Evolutionary conservation across 2,113 vertebrate species (phyloP).

Genomic region (Tragelaphus imberbis): DNA sequence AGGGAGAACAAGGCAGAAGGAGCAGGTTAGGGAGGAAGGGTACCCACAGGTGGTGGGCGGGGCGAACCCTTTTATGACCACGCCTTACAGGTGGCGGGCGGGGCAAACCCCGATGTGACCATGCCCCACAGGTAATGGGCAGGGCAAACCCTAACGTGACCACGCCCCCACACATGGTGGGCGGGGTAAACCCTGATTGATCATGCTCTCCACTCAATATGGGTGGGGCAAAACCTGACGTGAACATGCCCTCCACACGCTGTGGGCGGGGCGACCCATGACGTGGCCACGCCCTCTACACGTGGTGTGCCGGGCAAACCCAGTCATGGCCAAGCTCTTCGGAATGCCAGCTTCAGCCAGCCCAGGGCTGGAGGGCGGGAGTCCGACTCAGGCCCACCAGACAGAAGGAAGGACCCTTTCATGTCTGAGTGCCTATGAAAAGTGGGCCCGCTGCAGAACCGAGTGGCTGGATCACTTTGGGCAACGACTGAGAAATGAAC

Average conservation of each 20-base stretch:
- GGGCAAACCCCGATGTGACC: background rate
- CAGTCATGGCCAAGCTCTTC: accelerated
- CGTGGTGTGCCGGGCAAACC: background rate
- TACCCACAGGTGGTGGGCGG: background rate
- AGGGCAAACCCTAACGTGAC: background rate
- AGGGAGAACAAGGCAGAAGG: background rate
- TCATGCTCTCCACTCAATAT: background rate
- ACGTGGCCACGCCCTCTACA: background rate
- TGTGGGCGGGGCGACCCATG: background rate
- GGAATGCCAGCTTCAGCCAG: accelerated
- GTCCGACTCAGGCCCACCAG: background rate
- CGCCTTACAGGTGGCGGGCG: accelerated
- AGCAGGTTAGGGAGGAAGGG: background rate
- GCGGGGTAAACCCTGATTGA: accelerated
- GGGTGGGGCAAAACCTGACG: too few species aligned
- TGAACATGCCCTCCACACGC: too few species aligned
- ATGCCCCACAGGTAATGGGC: accelerated
- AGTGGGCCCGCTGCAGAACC: background rate
- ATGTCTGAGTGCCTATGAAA: too few species aligned
- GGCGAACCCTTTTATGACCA: accelerated
- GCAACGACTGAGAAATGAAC: background rate
- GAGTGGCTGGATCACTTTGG: background rate
- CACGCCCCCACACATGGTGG: background rate
- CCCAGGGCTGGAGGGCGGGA: too few species aligned
- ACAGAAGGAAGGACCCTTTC: background rate